Evolutionary conservation across 2,888 invertebrate species (phyloP).

Genomic region (Pristionchus entomophagus): DNA sequence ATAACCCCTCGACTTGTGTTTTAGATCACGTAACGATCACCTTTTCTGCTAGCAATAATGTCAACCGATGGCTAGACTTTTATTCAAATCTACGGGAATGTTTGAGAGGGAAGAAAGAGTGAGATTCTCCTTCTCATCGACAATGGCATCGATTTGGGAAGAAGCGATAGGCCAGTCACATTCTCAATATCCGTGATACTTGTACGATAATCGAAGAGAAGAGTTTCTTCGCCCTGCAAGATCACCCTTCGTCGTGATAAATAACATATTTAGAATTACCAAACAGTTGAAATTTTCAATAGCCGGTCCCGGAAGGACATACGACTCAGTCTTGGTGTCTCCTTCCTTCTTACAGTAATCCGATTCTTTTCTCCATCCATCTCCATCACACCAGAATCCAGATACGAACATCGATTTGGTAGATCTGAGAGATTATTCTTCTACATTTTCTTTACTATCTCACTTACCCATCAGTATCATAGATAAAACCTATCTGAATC

Average conservation of each 20-base stretch:
- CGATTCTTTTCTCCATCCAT: background rate
- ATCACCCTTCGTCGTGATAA: background rate
- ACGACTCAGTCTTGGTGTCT: background rate
- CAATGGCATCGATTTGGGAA: background rate
- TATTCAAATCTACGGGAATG: too few species aligned
- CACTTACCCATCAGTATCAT: background rate
- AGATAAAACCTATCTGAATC: background rate
- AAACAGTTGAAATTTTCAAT: background rate
- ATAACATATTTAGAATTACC: background rate
- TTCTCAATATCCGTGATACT: background rate
- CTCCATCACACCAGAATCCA: constrained; percentile 4
- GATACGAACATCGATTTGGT: background rate
- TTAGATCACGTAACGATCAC: too few species aligned
- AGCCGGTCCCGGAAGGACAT: background rate
- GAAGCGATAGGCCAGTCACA: background rate
- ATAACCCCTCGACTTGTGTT: too few species aligned
- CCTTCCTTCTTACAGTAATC: background rate
- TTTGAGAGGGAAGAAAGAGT: too few species aligned
- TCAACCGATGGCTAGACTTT: too few species aligned
- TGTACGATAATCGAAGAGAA: constrained; percentile 18
- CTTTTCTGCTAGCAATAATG: too few species aligned
- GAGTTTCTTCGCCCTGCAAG: background rate
- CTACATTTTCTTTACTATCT: background rate
- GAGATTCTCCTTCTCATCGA: background rate
- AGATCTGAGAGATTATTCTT: background rate